These are phyloP conservation scores for Pipistrellus pygmaeus DNA, from an alignment of 2,797 vertebrate species.

Conservation along the genomic window DNA sequence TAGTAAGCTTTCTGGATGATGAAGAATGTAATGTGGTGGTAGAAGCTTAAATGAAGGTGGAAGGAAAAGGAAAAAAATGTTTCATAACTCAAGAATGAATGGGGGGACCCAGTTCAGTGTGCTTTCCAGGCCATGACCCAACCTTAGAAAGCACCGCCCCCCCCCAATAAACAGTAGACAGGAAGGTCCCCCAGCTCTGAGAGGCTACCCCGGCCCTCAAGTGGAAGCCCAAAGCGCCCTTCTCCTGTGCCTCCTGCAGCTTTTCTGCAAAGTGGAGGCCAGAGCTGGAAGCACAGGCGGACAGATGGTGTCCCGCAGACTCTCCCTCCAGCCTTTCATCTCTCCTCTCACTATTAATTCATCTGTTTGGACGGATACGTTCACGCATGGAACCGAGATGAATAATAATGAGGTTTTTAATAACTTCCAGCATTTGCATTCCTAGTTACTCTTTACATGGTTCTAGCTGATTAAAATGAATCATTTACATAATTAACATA, in stretches of 20 bases:
- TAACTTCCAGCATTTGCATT: constrained; percentile 96
- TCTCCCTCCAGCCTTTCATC: constrained; percentile 95
- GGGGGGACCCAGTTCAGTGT: background rate
- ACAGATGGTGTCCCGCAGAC: constrained; percentile 94
- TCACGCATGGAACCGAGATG: constrained; percentile 93
- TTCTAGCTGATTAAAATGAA: constrained; percentile 98
- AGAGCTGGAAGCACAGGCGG: constrained; percentile 89
- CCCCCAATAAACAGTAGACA: background rate
- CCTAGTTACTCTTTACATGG: constrained; percentile 96
- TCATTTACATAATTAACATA: constrained; percentile 99
- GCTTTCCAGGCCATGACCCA: background rate
- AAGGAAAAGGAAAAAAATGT: background rate
- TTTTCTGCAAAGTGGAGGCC: constrained; percentile 84
- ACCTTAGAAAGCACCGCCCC: background rate
- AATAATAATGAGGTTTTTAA: constrained; percentile 99
- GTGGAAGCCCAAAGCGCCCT: constrained; percentile 63
- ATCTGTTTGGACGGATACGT: constrained; percentile 94
- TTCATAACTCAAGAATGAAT: too few relatives aligned
- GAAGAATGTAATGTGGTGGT: background rate
- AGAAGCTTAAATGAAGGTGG: background rate
- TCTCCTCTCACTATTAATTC: constrained; percentile 97
- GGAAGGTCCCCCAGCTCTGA: background rate
- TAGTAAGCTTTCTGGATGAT: background rate
- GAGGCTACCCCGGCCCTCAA: background rate
- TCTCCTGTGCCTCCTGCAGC: constrained; percentile 70